Base-by-base conservation (phyloP, 1,140 invertebrate genomes). In the Littorina saxatilis region DNA sequence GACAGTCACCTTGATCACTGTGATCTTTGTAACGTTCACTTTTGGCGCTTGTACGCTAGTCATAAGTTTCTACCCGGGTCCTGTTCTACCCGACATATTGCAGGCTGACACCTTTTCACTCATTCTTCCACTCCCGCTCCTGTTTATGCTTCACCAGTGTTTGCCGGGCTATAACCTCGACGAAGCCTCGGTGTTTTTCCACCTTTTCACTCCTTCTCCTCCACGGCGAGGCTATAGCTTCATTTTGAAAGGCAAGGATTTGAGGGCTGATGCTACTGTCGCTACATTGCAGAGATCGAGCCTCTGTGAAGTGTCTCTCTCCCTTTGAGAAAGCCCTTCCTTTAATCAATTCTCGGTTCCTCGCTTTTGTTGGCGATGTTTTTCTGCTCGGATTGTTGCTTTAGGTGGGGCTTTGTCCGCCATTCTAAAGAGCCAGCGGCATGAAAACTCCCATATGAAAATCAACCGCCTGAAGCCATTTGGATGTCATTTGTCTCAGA, bases 131-230 rank as follows among this genome's bases (percentile, higher is more conserved):
- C 37, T 43, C 17, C 40, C 27, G 39, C 70, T 52, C 70, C 70
- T 73, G 70, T 73, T 73, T 50, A 73, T 73, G 70, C 70, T 73
- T 73, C 70, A 73, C 17, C 70, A 50, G 27, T 73, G 70, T 73
- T 73, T 73, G 70, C 70, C 40, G 39, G 68, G 39, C 70, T 73
- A 43, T 73, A 52, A 23, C 40, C 70, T 68, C 66, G 37, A 23
- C 61, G 11, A 68, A 39, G 32, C n/a, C 70, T 73, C 70, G 9
- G 32, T 73, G 70, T 50, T 50, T 50, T 50, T 39, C 66, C 35
- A 1, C 35, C 66, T 17, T 35, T 35, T 15, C 63, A 27, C 11
- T 17, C 66, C 35, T 39, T 39, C 61, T 68, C 66, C 35, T 68
- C 43, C 43, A 47, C 43, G 17, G 7, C 43, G 7, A 5, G 43